phyloP scores from a whole-genome alignment of 2,888 invertebrate species.

The Tenthredo distinguenda region DNA sequence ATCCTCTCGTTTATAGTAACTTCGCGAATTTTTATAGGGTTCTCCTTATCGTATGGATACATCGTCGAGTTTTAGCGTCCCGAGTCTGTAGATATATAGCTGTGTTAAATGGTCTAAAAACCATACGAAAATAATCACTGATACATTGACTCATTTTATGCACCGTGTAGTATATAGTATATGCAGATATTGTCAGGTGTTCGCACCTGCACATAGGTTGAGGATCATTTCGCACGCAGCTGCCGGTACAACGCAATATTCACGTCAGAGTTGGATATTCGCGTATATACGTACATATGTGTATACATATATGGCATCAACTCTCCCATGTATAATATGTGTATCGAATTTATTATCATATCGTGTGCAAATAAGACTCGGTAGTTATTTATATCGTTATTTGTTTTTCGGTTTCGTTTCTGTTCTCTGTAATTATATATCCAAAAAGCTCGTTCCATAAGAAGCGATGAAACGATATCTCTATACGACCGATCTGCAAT shows the following conservation, averaged over 20 bases:
- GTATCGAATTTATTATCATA: not conserved
- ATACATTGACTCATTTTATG: not conserved
- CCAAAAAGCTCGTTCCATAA: too few relatives aligned
- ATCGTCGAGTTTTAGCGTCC: not conserved
- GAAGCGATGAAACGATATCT: too few relatives aligned
- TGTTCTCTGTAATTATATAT: not conserved
- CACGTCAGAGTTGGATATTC: not conserved
- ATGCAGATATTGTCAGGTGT: slow-evolving; percentile 29
- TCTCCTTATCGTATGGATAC: not conserved
- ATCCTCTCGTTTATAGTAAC: not conserved
- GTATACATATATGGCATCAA: not conserved
- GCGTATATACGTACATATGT: not conserved
- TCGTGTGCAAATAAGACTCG: not conserved
- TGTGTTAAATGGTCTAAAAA: not conserved
- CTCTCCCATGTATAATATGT: not conserved
- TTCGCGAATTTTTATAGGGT: not conserved
- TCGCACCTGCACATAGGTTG: slow-evolving; percentile 20
- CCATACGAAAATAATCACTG: not conserved
- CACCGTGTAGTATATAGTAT: not conserved
- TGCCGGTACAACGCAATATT: slow-evolving; percentile 35
- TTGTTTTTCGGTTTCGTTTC: not conserved
- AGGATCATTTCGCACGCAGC: slow-evolving; percentile 28
- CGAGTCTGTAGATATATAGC: not conserved
- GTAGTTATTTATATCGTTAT: not conserved
- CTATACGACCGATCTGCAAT: not conserved